Evolutionary conservation across 2,797 vertebrate genomes (phyloP), one percentile per base, ranked within the genome.

Genomic region (Anguilla pacifica): DNA sequence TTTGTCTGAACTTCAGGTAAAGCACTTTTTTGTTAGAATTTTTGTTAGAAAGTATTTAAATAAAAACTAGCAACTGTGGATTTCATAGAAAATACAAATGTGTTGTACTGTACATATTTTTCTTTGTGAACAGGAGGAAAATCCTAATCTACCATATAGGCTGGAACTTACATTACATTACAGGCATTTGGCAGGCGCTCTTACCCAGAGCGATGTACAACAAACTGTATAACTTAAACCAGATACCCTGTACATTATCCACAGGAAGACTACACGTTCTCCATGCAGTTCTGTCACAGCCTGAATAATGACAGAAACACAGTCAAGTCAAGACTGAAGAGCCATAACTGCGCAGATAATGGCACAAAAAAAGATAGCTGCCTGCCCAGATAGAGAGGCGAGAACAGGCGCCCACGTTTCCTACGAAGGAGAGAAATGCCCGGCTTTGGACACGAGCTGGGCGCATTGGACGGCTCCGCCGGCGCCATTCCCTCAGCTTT

Each of bases 331-430:
- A 82, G 46, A 49, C 79, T 82, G 43, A 82, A 51, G 43, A 11
- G 22, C 22, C 43, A 49, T 82, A 25, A 51, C 72, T 43, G 72
- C 72, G 43, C 19, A 49, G 19, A 82, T 51, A 15, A 6, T 9
- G 46, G 22, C 22, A 49, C 46, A 82, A 49, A 51, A 49, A 81
- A 46, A 82, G 19, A 9, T 51, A 82, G 43, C 46, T n/a, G 79
- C 43, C 25, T 51, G 79, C 79, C 77, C 77, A 81, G 77, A 81
- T 51, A 51, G 43, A 82, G 79, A 82, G 79, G 79, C 79, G 79
- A 82, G 79, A 82, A 82, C 79, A 82, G 46, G 46, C 79, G 25
- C 79, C 79, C 79, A 82, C 79, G 79, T 22, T 82, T 51, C 7
- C 51, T 19, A 51, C 46, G 46, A 22, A 51, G 43, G 79, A 82